These are phyloP conservation scores for Acrocera orbiculus DNA, from an alignment of 2,888 invertebrate species.

Conservation along the genomic window DNA sequence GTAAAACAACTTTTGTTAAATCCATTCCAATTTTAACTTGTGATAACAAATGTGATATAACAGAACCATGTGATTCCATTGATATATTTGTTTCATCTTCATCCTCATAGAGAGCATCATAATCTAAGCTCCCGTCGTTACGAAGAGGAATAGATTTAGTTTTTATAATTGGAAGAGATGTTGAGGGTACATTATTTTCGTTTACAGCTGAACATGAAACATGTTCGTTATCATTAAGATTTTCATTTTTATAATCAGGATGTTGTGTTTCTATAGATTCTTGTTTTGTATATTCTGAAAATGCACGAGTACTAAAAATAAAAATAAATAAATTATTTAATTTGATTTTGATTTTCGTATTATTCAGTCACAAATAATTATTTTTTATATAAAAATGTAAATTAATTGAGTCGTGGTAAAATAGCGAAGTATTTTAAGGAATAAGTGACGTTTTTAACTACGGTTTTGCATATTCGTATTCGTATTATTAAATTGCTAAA, in stretches of 20 bases:
- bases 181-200: constrained; percentile 11
- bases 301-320: no score
- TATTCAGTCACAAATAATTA: no score
- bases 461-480: no score
- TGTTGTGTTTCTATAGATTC: neutral
- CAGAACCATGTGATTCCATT: constrained; percentile 93
- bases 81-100: constrained; percentile 76
- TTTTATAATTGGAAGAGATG: constrained; percentile 3
- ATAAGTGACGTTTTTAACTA: no score
- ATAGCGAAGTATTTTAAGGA: no score
- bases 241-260: constrained; percentile 2
- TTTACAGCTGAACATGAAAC: constrained; percentile 13
- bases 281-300: neutral
- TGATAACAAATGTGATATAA: constrained; percentile 88
- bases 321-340: no score
- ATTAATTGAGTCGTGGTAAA: no score
- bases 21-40: constrained; percentile 99
- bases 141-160: constrained; percentile 28
- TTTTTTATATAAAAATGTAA: no score
- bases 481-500: no score
- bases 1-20: constrained; percentile 89
- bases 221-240: constrained; percentile 14
- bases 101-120: constrained; percentile 81
- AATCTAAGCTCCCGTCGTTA: constrained; percentile 59
- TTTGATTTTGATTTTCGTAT: no score